Evolutionary conservation across 2,113 vertebrate genomes (phyloP).

Genomic region (Cyanoramphus novaezelandiae): DNA sequence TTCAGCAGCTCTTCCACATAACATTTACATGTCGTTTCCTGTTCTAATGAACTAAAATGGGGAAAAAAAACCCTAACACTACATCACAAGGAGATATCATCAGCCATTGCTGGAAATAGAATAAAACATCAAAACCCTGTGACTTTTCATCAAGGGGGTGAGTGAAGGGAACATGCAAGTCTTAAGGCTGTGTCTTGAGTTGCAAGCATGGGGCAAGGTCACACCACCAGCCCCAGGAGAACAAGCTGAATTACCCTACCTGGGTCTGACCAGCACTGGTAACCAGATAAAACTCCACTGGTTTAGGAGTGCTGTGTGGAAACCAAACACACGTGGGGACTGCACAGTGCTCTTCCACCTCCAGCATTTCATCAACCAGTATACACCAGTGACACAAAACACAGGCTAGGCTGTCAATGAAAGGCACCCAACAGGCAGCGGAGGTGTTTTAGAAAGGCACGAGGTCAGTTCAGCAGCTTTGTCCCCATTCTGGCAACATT

Average conservation of each 20-base stretch:
- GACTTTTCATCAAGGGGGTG: neutral
- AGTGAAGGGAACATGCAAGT: neutral
- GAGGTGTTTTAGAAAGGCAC: neutral
- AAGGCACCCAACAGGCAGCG: neutral
- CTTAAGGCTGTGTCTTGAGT: neutral
- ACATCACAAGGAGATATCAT: neutral
- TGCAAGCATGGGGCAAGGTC: neutral
- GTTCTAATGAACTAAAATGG: slow-evolving; percentile 5
- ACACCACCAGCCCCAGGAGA: accelerated
- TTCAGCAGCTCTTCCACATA: neutral
- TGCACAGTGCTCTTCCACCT: neutral
- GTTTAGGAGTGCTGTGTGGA: neutral
- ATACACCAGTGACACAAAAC: neutral
- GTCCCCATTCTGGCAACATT: neutral
- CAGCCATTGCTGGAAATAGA: neutral
- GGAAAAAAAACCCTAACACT: neutral
- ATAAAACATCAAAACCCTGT: neutral
- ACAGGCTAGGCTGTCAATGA: neutral
- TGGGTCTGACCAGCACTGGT: neutral
- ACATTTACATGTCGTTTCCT: slow-evolving; percentile 21
- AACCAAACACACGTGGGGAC: neutral
- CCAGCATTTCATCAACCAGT: neutral
- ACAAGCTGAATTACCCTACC: neutral
- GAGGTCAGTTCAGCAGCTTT: neutral
- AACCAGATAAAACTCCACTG: neutral